phyloP scores from a whole-genome alignment of 2,888 invertebrate genomes.

The Hetaerina titia region DNA sequence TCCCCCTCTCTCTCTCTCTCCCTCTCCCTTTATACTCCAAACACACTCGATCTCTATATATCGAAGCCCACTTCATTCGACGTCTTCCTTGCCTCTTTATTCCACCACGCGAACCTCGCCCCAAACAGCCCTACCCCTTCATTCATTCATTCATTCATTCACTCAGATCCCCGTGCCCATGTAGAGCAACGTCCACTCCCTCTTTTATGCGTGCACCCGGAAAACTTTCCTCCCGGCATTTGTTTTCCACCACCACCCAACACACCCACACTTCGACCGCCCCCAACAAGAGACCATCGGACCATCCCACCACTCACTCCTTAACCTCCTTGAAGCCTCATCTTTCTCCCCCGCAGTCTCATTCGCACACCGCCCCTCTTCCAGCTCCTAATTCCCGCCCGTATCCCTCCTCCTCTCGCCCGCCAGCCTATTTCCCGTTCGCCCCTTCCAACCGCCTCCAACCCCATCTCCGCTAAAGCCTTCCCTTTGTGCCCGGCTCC shows the following conservation, averaged over 20 bases:
- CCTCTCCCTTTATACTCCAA: too few relatives aligned
- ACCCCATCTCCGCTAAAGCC: background rate
- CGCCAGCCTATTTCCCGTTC: background rate
- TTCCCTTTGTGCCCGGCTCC: slow-evolving; percentile 17
- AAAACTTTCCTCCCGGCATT: background rate
- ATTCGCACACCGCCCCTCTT: background rate
- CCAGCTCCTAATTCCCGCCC: too few relatives aligned
- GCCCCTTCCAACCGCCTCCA: background rate
- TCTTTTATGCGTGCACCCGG: background rate
- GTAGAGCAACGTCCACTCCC: background rate
- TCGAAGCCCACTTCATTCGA: too few relatives aligned
- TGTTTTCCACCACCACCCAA: background rate
- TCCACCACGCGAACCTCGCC: too few relatives aligned
- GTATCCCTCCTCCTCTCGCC: background rate
- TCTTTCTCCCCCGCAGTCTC: background rate
- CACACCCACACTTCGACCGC: too few relatives aligned
- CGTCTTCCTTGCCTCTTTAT: too few relatives aligned
- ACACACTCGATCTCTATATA: too few relatives aligned
- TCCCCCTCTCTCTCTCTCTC: background rate
- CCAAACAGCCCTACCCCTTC: too few relatives aligned
- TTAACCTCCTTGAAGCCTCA: background rate
- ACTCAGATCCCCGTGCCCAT: background rate
- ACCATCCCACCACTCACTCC: too few relatives aligned
- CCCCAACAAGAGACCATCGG: too few relatives aligned
- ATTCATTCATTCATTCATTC: background rate